Evolutionary conservation across 2,797 vertebrate genomes (phyloP), one percentile per base, ranked within the genome.

Genomic region (Clamator glandarius): DNA sequence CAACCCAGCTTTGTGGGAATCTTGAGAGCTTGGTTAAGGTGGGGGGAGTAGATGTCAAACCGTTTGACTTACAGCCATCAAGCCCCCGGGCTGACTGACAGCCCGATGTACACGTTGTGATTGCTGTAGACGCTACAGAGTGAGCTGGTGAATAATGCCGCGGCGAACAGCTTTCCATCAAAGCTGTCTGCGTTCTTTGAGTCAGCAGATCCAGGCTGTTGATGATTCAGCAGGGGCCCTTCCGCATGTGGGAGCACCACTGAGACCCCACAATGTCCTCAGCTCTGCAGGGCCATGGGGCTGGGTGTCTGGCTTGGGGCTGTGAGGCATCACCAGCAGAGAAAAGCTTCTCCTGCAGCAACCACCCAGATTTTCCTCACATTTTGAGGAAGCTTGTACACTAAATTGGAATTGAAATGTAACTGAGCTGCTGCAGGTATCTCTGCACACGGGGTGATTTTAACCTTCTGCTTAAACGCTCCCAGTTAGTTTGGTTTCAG

Each of bases 271-370:
- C 46, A 17, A 11, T 11, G 26, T 55, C 26, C 55, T 68, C 1
- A 1, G 77, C 33, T 68, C 63, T 2, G 1, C 46, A n/a, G 48
- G 16, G 29, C 20, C 2, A 0, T 2, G 46, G 4, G 31, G 33
- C 16, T 16, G 24, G 63, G 15, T 0, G 7, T 28, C 28, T 0
- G 2, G 18, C 1, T 2, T 1, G 15, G 29, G 59, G 36, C 55
- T 1, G 0, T 2, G 5, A 39, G 54, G 28, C 5, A 25, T 9
- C 33, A 2, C 41, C 2, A 2, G 31, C 12, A 1, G 3, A 52
- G 51, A 39, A 52, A 54, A 39, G 35, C 31, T 50, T 41, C 33
- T 7, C 1, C 1, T 8, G 19, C 26, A 39, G 57, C 66, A 36
- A 10, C 28, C 2, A 1, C 15, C 13, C 16, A 8, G n/a, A 5